phyloP scores from a whole-genome alignment of 2,113 vertebrate species.

The Syngnathus scovelli region DNA sequence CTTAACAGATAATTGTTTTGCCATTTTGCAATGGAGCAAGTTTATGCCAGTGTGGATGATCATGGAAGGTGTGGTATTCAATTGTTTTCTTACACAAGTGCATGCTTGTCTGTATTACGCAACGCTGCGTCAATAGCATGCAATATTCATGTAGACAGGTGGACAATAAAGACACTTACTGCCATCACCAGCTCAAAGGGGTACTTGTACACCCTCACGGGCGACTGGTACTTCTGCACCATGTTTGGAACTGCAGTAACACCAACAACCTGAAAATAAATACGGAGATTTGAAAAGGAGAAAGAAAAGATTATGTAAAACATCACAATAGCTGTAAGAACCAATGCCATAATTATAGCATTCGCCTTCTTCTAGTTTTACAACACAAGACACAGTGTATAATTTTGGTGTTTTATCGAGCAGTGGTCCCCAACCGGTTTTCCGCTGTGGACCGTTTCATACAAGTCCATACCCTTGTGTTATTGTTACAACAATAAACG shows the following conservation, averaged over 20 bases:
- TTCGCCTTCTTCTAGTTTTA: conserved; percentile 11
- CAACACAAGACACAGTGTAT: conserved; percentile 2
- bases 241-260: conserved; percentile 66
- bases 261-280: conserved; percentile 48
- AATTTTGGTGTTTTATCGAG: conserved; percentile 30
- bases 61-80: conserved; percentile 19
- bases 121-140: conserved; percentile 18
- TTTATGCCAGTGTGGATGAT: not conserved
- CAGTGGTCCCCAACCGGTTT: too few species aligned
- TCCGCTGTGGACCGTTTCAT: too few species aligned
- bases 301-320: not conserved
- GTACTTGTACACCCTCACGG: conserved; percentile 91
- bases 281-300: not conserved
- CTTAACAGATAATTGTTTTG: not conserved
- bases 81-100: conserved; percentile 12
- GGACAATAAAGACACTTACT: conserved; percentile 74
- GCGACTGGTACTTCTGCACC: conserved; percentile 98
- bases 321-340: not conserved
- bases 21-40: not conserved
- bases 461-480: too few species aligned
- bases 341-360: conserved; percentile 11
- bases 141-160: conserved; percentile 30
- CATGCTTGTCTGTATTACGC: conserved; percentile 27
- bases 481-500: too few species aligned
- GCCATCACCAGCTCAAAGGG: conserved; percentile 97